Conservation (phyloP, 2,113 vertebrate species). For the Origma solitaria region DNA sequence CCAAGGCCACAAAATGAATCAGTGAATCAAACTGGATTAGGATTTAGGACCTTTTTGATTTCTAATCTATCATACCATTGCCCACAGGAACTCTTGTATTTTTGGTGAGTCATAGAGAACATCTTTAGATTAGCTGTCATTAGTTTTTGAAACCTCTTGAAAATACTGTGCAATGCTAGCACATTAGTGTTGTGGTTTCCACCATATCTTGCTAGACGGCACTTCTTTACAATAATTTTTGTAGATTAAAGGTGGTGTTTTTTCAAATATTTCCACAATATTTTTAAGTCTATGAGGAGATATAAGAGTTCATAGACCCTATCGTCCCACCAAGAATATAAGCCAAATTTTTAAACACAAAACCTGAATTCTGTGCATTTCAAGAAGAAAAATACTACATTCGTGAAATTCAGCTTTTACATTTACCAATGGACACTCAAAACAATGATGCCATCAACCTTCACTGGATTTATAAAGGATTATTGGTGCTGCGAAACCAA, state of each 20-base stretch:
- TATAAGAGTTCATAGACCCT: background rate
- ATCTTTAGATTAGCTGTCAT: background rate
- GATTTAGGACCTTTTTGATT: background rate
- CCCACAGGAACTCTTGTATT: background rate
- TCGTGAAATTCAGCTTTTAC: background rate
- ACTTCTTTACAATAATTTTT: background rate
- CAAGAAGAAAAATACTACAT: background rate
- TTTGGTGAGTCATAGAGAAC: background rate
- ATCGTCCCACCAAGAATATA: background rate
- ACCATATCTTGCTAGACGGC: background rate
- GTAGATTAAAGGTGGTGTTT: background rate
- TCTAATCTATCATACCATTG: background rate
- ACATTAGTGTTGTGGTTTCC: background rate
- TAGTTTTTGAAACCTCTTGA: background rate
- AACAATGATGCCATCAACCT: background rate
- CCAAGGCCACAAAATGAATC: background rate
- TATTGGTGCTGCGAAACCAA: background rate
- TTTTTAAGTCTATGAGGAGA: background rate
- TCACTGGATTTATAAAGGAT: background rate
- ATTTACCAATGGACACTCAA: background rate
- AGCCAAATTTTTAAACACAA: background rate
- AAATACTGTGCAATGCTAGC: background rate
- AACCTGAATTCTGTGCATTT: background rate
- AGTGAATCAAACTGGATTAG: background rate
- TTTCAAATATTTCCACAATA: background rate